These are phyloP conservation scores for Neogale vison DNA, from an alignment of 2,113 vertebrate genomes.

Conservation along the genomic window DNA sequence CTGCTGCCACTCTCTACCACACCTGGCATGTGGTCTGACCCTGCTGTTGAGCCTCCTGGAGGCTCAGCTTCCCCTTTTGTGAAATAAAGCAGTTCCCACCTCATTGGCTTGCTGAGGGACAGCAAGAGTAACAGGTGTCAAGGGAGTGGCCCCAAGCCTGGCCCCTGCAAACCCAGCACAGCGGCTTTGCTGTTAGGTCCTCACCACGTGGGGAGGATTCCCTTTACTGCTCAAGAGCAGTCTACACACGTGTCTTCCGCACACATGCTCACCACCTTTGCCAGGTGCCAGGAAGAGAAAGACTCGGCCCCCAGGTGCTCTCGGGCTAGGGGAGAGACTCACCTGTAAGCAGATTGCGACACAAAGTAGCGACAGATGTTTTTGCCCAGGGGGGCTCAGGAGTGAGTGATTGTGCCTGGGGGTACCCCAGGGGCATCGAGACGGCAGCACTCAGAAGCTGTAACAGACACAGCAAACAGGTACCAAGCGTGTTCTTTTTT, in stretches of 20 bases:
- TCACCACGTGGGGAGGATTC: rapidly evolving
- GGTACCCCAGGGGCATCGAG: constrained; percentile 32
- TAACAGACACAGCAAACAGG: not conserved
- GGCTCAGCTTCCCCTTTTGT: not conserved
- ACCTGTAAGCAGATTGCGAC: constrained; percentile 66
- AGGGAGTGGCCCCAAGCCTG: not conserved
- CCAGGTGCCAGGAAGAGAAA: not conserved
- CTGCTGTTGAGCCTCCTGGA: rapidly evolving
- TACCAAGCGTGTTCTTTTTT: not conserved
- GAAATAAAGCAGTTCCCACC: not conserved
- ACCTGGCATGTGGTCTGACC: rapidly evolving
- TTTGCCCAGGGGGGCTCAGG: constrained; percentile 61
- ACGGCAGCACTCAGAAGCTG: not conserved
- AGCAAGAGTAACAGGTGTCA: rapidly evolving
- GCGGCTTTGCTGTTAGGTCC: not conserved
- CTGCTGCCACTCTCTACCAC: rapidly evolving
- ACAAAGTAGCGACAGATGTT: constrained; percentile 57
- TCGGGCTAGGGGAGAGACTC: not conserved
- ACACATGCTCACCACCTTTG: not conserved
- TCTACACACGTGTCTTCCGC: rapidly evolving
- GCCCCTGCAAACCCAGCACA: rapidly evolving
- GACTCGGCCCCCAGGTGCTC: not conserved
- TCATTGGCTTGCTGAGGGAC: rapidly evolving
- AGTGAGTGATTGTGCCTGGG: constrained; percentile 48
- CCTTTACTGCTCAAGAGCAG: not conserved